Percentiles rank a stretch among this genome's conserved stretches.
Evolutionary conservation across 30 jellyfish, hydroid and myxozoan species (phyloP).

Genomic region (Morbakka virulenta): DNA sequence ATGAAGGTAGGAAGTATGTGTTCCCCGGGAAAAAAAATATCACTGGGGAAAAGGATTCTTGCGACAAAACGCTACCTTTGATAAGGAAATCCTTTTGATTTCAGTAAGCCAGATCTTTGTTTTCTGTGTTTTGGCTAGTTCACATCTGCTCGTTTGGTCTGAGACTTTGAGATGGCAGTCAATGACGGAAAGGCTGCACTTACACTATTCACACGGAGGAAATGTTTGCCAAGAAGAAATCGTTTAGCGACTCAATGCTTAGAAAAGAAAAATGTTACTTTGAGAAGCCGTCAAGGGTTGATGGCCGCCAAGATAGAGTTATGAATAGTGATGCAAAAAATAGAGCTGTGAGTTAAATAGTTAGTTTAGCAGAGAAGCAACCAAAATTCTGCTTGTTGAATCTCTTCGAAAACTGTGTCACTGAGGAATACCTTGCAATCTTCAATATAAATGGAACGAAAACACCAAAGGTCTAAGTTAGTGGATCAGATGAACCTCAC

Average conservation of each 20-base stretch:
- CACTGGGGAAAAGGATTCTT: too few species aligned
- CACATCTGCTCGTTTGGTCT: slow-evolving; percentile 3
- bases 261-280: slow-evolving; percentile 31
- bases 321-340: slow-evolving; percentile 42
- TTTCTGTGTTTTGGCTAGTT: slow-evolving; percentile 7
- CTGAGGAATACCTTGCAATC: background rate
- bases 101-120: slow-evolving; percentile 13
- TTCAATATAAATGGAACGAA: background rate
- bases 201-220: slow-evolving; percentile 2
- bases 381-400: background rate
- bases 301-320: slow-evolving; percentile 13
- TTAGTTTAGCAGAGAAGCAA: slow-evolving; percentile 40
- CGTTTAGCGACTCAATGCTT: slow-evolving; percentile 41
- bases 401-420: background rate
- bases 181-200: slow-evolving; percentile 7
- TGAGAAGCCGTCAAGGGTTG: slow-evolving; percentile 44
- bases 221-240: slow-evolving; percentile 41
- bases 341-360: slow-evolving; percentile 33
- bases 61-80: too few species aligned
- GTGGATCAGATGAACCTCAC: too few species aligned
- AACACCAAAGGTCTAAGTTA: too few species aligned
- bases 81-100: slow-evolving; percentile 18
- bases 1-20: slow-evolving; percentile 9
- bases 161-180: slow-evolving; percentile 35
- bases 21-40: too few species aligned